phyloP scores from a whole-genome alignment of 2,113 vertebrate genomes.

The Xyliphius kryptos region DNA sequence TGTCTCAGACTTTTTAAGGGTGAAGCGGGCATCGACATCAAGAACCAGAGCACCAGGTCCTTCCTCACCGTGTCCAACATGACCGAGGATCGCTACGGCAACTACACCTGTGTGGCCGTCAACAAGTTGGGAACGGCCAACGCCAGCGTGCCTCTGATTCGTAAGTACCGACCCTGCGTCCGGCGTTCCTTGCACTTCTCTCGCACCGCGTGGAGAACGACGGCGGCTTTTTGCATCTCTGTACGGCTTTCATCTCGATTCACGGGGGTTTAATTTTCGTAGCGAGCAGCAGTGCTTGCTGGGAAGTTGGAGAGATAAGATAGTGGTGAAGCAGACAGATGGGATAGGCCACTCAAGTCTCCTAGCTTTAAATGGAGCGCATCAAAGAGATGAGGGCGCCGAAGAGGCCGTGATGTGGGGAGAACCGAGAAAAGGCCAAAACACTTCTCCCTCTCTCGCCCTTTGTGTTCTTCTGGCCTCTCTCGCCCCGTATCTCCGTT shows the following conservation, averaged over 20 bases:
- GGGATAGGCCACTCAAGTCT: conserved; percentile 54
- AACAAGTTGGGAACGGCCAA: conserved; percentile 94
- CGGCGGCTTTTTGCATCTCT: conserved; percentile 35
- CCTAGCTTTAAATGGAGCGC: conserved; percentile 61
- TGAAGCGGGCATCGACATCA: conserved; percentile 86
- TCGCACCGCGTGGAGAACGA: too few relatives aligned
- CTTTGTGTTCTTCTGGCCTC: not conserved
- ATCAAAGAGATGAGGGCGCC: conserved; percentile 51
- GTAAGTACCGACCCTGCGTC: conserved; percentile 75
- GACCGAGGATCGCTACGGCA: conserved; percentile 97
- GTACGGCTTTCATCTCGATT: conserved; percentile 16
- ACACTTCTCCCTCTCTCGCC: conserved; percentile 19
- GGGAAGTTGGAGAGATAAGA: conserved; percentile 2
- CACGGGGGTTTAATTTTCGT: conserved; percentile 1
- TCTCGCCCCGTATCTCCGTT: not conserved
- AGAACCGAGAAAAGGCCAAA: conserved; percentile 26
- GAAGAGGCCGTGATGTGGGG: conserved; percentile 57
- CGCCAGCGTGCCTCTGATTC: conserved; percentile 90
- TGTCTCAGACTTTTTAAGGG: conserved; percentile 85
- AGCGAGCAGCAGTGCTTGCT: conserved; percentile 5
- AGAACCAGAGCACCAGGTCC: conserved; percentile 92
- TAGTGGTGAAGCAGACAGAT: conserved; percentile 39
- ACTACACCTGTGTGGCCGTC: conserved; percentile 95
- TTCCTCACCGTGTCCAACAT: conserved; percentile 93
- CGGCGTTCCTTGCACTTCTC: conserved; percentile 31